Evolutionary conservation across 2,888 invertebrate genomes (phyloP).

Genomic region (Nomada flava): DNA sequence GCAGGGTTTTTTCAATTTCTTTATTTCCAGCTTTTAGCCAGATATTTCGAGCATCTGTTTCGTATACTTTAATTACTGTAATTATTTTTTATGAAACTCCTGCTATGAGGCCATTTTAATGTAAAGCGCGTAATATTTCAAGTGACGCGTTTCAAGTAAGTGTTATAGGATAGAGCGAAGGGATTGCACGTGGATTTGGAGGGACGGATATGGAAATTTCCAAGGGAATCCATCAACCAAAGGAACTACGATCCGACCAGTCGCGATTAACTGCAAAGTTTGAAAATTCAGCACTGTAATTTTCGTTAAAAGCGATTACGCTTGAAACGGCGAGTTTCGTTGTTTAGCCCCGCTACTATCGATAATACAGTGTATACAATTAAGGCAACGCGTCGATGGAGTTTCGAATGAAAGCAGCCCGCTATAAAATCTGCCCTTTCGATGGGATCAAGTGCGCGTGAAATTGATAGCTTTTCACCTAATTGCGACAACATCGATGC

Average conservation of each 20-base stretch:
- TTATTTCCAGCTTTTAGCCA: neutral
- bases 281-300: conserved; percentile 42
- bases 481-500: conserved; percentile 37
- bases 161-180: neutral
- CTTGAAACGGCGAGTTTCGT: neutral
- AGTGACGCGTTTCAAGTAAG: neutral
- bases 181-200: conserved; percentile 1
- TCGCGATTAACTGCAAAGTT: conserved; percentile 6
- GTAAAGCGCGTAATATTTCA: neutral
- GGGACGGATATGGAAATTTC: neutral
- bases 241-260: neutral
- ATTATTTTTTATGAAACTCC: no score
- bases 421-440: conserved; percentile 38
- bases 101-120: no score
- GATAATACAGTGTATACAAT: conserved; percentile 24
- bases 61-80: no score
- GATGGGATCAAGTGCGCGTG: conserved; percentile 32
- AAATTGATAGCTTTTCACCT: conserved; percentile 51
- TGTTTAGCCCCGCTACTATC: conserved; percentile 33
- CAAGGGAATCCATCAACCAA: neutral
- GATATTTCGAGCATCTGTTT: neutral
- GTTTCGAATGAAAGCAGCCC: conserved; percentile 11
- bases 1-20: neutral
- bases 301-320: conserved; percentile 38
- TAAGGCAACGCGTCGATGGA: conserved; percentile 13